Evolutionary conservation across 2,797 vertebrate species (phyloP).

Genomic region (Alauda arvensis): DNA sequence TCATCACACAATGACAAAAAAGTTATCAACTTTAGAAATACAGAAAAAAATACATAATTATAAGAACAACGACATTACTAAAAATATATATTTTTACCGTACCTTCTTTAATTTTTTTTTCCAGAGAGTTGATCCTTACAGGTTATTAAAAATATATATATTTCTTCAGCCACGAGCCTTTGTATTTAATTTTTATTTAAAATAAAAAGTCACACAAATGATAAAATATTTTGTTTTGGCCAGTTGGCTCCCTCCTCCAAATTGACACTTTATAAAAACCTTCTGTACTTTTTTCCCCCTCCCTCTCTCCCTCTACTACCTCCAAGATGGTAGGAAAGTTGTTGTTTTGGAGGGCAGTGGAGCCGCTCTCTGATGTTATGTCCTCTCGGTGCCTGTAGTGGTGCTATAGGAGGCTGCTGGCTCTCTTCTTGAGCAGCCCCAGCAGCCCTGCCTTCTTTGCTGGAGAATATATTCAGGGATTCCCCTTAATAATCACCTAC

Average conservation of each 20-base stretch:
- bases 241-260: slow-evolving; percentile 22
- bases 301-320: slow-evolving; percentile 67
- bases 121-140: slow-evolving; percentile 31
- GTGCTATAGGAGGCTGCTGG: slow-evolving; percentile 96
- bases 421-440: slow-evolving; percentile 83
- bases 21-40: not conserved
- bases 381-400: slow-evolving; percentile 97
- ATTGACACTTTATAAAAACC: slow-evolving; percentile 54
- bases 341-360: slow-evolving; percentile 87
- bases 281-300: slow-evolving; percentile 45
- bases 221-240: not conserved
- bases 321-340: slow-evolving; percentile 99
- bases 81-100: slow-evolving; percentile 17
- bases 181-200: slow-evolving; percentile 17
- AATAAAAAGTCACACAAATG: not conserved
- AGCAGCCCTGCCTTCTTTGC: slow-evolving; percentile 94
- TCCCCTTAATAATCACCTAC: slow-evolving; percentile 79
- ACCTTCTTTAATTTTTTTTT: slow-evolving; percentile 20
- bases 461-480: slow-evolving; percentile 87
- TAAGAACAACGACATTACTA: not conserved
- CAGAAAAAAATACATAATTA: not conserved
- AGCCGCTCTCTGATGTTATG: slow-evolving; percentile 89
- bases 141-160: not conserved
- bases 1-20: not conserved
- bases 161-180: not conserved